Percentiles rank a stretch among this genome's conserved stretches.
Conservation (phyloP, 2,797 vertebrate species). For the Gastrophryne carolinensis region DNA sequence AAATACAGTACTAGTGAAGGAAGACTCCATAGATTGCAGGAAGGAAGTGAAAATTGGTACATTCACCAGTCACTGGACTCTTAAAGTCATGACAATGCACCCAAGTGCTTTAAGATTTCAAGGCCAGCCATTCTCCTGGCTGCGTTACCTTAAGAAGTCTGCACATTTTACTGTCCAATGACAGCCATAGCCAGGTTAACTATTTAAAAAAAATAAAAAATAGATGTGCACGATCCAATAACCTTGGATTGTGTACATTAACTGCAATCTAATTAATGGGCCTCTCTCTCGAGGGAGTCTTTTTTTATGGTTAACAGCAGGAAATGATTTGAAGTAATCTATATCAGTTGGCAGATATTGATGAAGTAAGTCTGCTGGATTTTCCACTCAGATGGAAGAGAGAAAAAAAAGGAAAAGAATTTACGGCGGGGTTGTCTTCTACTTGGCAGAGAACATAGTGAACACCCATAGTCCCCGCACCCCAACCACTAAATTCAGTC, state of each 20-base stretch:
- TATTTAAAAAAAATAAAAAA: not conserved
- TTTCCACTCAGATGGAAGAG: conserved; percentile 21
- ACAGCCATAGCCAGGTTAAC: too few relatives aligned
- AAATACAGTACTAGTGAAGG: too few relatives aligned
- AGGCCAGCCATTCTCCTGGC: too few relatives aligned
- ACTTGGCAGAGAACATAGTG: conserved; percentile 11
- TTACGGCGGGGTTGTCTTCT: conserved; percentile 17
- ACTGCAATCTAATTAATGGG: conserved; percentile 38
- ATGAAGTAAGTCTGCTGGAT: conserved; percentile 35
- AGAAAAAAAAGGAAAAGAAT: conserved; percentile 20
- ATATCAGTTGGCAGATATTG: conserved; percentile 34
- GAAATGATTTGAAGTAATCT: conserved; percentile 37
- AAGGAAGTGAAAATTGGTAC: too few relatives aligned
- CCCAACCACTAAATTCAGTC: not conserved
- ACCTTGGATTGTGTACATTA: conserved; percentile 22
- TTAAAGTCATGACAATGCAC: too few relatives aligned
- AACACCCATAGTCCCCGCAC: not conserved
- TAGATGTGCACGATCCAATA: conserved; percentile 8
- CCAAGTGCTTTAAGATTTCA: too few relatives aligned
- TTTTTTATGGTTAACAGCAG: conserved; percentile 24
- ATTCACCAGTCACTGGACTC: too few relatives aligned
- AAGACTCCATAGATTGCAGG: too few relatives aligned
- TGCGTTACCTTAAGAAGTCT: too few relatives aligned
- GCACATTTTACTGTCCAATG: too few relatives aligned
- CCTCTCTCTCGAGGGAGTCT: conserved; percentile 6